Percentiles rank a stretch among this genome's conserved stretches.
These are phyloP conservation scores for Archegozetes longisetosus DNA, from an alignment of 1,140 invertebrate genomes.

Conservation along the genomic window DNA sequence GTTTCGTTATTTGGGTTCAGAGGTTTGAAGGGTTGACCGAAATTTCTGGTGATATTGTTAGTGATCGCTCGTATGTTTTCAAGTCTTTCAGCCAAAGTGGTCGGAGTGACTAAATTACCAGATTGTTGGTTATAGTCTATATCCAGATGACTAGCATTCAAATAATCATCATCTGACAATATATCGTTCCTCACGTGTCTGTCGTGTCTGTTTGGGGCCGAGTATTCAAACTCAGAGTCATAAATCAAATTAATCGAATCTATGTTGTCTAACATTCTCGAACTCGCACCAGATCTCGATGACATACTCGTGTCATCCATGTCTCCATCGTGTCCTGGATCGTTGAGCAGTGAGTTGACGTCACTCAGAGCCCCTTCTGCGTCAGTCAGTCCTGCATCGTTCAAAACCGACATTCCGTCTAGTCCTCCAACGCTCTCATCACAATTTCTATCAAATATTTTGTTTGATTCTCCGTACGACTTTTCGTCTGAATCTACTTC, in stretches of 20 bases:
- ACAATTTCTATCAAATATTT: not conserved
- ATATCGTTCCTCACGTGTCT: not conserved
- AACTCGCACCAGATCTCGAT: constrained; percentile 46
- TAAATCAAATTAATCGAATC: constrained; percentile 63
- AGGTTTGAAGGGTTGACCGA: constrained; percentile 38
- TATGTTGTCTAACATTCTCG: constrained; percentile 50
- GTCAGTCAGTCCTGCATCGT: constrained; percentile 67
- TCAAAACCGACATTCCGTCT: constrained; percentile 48
- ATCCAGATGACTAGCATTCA: not conserved
- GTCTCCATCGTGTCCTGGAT: constrained; percentile 31
- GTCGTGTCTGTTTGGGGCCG: not conserved
- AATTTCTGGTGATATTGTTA: constrained; percentile 53
- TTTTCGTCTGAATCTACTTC: constrained; percentile 55
- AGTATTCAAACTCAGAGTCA: constrained; percentile 56
- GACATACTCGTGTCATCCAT: constrained; percentile 46
- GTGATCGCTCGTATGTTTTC: constrained; percentile 56
- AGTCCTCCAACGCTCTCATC: not conserved
- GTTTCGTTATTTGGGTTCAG: constrained; percentile 4
- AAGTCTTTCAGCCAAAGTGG: constrained; percentile 23
- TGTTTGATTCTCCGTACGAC: constrained; percentile 46
- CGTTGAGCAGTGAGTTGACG: constrained; percentile 63
- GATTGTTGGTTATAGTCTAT: not conserved
- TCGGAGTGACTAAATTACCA: not conserved
- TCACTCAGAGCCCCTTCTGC: constrained; percentile 66
- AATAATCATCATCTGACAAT: not conserved